Evolutionary conservation across 2,888 invertebrate genomes (phyloP).

Genomic region (Phymatocera aterrima): DNA sequence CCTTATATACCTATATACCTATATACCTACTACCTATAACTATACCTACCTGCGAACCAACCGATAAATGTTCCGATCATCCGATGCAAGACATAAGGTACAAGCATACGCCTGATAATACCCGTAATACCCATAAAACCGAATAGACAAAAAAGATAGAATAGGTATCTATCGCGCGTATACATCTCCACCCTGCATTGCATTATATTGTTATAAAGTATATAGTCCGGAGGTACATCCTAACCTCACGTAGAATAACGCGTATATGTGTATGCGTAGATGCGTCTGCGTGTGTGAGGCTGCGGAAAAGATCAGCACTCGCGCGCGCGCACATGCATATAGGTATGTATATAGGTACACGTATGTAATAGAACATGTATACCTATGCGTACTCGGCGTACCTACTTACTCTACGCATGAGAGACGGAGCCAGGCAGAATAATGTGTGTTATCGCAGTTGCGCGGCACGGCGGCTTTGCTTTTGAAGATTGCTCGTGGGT

Average conservation of each 20-base stretch:
- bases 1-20: background rate
- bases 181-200: no score
- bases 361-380: background rate
- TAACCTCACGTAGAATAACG: no score
- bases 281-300: background rate
- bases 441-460: constrained; percentile 68
- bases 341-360: background rate
- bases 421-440: constrained; percentile 55
- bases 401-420: background rate
- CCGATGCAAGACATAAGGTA: background rate
- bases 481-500: constrained; percentile 61
- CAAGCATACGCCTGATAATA: no score
- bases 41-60: no score
- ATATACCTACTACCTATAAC: no score
- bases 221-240: no score
- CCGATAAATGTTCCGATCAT: background rate
- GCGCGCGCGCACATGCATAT: background rate
- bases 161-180: background rate
- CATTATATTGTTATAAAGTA: no score
- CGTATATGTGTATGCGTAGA: no score
- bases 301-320: no score
- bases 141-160: background rate
- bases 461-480: constrained; percentile 62
- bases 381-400: background rate
- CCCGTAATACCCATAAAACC: no score